Evolutionary conservation across 2,113 vertebrate genomes (phyloP).

Genomic region (Spheniscus mendiculus): DNA sequence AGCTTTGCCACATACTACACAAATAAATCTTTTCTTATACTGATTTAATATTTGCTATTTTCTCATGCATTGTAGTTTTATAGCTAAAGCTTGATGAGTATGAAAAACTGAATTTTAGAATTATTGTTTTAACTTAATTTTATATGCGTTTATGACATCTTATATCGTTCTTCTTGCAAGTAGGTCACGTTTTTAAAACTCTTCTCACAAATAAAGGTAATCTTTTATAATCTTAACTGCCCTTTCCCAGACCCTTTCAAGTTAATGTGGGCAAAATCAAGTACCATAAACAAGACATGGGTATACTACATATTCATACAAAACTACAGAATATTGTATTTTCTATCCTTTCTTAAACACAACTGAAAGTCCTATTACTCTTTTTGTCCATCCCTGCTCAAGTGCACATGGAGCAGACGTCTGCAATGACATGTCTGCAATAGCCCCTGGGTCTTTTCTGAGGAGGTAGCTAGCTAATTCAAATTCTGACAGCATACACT

Average conservation of each 20-base stretch:
- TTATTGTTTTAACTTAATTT: neutral
- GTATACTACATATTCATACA: neutral
- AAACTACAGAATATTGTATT: neutral
- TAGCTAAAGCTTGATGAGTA: neutral
- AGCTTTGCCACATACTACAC: neutral
- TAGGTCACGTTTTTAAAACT: neutral
- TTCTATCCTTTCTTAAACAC: conserved; percentile 5
- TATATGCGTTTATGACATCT: neutral
- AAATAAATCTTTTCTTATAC: neutral
- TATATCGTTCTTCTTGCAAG: neutral
- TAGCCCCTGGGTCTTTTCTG: conserved; percentile 8
- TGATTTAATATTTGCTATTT: neutral
- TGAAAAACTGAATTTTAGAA: neutral
- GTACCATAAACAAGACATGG: neutral
- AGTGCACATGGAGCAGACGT: conserved; percentile 21
- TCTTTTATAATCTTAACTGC: neutral
- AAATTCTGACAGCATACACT: conserved; percentile 1
- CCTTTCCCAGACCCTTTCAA: conserved; percentile 13
- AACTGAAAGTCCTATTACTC: conserved; percentile 13
- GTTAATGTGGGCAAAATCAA: conserved; percentile 1
- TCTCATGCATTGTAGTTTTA: neutral
- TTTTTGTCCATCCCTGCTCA: conserved; percentile 35
- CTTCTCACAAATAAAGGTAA: neutral
- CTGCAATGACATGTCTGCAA: conserved; percentile 15
- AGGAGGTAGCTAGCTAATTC: conserved; percentile 37